Conservation (phyloP, 2,113 vertebrate species). For the Sigmodon hispidus region DNA sequence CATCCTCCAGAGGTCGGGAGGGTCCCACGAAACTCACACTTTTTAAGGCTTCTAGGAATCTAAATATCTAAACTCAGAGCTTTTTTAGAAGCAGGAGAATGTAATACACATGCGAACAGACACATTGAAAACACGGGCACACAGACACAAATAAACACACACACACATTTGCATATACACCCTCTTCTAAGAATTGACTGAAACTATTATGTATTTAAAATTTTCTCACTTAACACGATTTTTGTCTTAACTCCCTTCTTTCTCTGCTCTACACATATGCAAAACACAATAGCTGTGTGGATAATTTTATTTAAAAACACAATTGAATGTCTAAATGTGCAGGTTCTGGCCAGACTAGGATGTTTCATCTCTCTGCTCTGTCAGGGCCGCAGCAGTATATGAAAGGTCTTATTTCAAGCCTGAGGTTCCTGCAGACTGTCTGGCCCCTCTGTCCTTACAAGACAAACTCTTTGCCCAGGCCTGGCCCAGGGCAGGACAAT, state of each 20-base stretch:
- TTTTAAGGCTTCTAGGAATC: background rate
- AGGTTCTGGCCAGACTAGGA: too few relatives aligned
- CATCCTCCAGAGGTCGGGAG: background rate
- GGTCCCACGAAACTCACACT: background rate
- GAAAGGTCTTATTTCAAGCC: background rate
- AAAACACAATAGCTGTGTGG: background rate
- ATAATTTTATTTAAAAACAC: background rate
- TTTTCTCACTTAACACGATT: background rate
- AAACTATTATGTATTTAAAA: background rate
- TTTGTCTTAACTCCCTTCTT: background rate
- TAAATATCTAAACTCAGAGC: background rate
- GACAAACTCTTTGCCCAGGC: background rate
- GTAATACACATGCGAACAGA: background rate
- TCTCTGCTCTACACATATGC: background rate
- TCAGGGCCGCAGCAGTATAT: accelerated
- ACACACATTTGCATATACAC: background rate
- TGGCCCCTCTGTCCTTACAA: background rate
- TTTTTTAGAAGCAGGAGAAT: background rate
- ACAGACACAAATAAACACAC: background rate
- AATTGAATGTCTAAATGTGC: background rate
- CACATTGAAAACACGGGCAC: background rate
- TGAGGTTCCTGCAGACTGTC: background rate
- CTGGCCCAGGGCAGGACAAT: background rate
- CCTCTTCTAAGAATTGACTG: background rate
- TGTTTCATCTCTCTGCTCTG: accelerated